Conservation (phyloP, 1,140 invertebrate species). For the Panagrolaimus sp. region DNA sequence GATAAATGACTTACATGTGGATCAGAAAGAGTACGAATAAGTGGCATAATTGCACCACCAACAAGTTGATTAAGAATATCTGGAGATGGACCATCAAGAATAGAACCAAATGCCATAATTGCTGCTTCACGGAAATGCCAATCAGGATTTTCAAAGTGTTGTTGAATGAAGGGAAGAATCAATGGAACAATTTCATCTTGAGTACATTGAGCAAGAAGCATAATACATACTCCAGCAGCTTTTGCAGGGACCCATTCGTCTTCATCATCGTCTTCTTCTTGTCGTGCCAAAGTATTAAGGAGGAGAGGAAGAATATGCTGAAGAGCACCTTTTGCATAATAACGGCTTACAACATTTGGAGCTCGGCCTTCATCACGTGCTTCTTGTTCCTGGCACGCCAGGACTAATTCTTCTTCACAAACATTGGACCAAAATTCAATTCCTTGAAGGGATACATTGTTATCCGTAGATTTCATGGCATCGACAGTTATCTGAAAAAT, state of each 20-base stretch:
- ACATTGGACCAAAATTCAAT: slow-evolving; percentile 99
- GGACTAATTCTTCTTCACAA: slow-evolving; percentile 95
- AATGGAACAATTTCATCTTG: slow-evolving; percentile 91
- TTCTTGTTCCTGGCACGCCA: slow-evolving; percentile 87
- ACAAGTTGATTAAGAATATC: slow-evolving; percentile 82
- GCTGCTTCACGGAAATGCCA: slow-evolving; percentile 95
- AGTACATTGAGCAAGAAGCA: slow-evolving; percentile 91
- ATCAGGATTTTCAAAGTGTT: slow-evolving; percentile 84
- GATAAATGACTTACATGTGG: slow-evolving; percentile 62
- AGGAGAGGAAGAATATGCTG: slow-evolving; percentile 89
- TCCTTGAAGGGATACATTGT: slow-evolving; percentile 92
- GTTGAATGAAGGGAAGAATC: slow-evolving; percentile 92
- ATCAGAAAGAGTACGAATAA: slow-evolving; percentile 90
- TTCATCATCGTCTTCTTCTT: slow-evolving; percentile 75
- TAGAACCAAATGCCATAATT: slow-evolving; percentile 94
- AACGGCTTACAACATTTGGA: slow-evolving; percentile 78
- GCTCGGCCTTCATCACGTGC: slow-evolving; percentile 76
- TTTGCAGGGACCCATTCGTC: slow-evolving; percentile 99
- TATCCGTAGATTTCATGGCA: slow-evolving; percentile 77
- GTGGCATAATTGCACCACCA: slow-evolving; percentile 87
- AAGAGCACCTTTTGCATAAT: slow-evolving; percentile 89
- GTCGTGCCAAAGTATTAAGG: slow-evolving; percentile 79
- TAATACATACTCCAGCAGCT: slow-evolving; percentile 96
- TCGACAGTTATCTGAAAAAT: slow-evolving; percentile 81
- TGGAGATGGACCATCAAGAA: slow-evolving; percentile 84